Conservation (phyloP, 2,797 vertebrate species). For the Manis pentadactyla region DNA sequence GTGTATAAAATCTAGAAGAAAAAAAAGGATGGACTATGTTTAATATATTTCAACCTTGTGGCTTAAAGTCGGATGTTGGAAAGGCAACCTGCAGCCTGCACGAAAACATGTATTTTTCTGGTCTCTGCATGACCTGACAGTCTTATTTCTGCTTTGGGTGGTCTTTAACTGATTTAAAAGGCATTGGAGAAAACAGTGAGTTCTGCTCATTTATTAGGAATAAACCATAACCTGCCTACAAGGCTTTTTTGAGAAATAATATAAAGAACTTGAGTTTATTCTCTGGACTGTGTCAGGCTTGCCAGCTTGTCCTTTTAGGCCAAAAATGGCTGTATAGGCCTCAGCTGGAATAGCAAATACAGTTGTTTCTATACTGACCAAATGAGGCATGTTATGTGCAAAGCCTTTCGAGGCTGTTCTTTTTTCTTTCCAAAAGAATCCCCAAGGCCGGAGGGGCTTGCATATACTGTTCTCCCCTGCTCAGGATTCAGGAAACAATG, state of each 20-base stretch:
- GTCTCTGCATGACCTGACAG: neutral
- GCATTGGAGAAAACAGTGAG: neutral
- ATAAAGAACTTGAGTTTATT: neutral
- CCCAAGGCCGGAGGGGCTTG: neutral
- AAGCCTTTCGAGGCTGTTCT: neutral
- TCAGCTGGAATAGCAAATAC: neutral
- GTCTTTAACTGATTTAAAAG: neutral
- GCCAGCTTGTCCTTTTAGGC: slow-evolving; percentile 28
- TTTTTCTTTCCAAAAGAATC: neutral
- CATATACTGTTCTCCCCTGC: neutral
- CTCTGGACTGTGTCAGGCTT: neutral
- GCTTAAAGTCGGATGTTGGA: neutral
- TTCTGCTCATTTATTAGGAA: neutral
- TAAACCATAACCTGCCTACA: neutral
- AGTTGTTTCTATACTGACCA: neutral
- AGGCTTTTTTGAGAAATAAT: slow-evolving; percentile 34
- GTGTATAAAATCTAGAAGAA: neutral
- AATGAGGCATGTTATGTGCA: neutral
- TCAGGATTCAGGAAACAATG: neutral
- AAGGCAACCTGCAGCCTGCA: neutral
- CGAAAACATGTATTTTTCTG: neutral
- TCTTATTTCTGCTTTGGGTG: neutral
- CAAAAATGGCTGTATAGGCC: neutral
- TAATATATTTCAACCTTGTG: neutral
- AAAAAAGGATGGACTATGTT: neutral